Evolutionary conservation across 2,113 vertebrate genomes (phyloP).

Genomic region (Gavialis gangeticus): DNA sequence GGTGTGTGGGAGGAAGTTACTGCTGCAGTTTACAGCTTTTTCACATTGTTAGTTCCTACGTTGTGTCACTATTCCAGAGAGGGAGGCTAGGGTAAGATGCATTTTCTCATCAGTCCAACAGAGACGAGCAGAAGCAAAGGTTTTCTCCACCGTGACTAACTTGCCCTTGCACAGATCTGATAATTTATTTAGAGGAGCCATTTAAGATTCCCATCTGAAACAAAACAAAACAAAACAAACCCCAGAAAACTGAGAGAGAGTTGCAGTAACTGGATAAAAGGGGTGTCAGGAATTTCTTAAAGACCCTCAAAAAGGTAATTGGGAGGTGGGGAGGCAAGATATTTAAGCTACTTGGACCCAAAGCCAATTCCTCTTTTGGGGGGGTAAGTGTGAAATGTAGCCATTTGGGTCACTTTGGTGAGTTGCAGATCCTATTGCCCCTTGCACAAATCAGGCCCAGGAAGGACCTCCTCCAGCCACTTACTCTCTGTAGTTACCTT

Average conservation of each 20-base stretch:
- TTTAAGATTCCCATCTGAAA: constrained; percentile 29
- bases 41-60: constrained; percentile 57
- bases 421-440: no score
- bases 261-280: constrained; percentile 5
- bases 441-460: no score
- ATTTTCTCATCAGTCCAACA: constrained; percentile 2
- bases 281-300: not conserved
- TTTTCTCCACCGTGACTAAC: not conserved
- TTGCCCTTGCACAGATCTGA: constrained; percentile 18
- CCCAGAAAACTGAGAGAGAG: not conserved
- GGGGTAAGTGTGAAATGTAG: no score
- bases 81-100: not conserved
- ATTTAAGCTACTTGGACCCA: no score
- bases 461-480: no score
- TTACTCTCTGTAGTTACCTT: no score
- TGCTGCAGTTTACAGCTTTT: constrained; percentile 46
- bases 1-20: constrained; percentile 66
- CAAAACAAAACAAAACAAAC: no score
- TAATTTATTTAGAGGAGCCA: not conserved
- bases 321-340: not conserved
- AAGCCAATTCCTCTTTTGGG: no score
- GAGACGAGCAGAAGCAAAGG: not conserved
- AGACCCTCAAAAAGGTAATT: not conserved
- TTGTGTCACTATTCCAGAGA: not conserved
- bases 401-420: no score